A percentile compares a stretch with the other conserved stretches of the same genome.
Conservation (phyloP, 2,888 invertebrate genomes). For the Zaprionus bogoriensis region DNA sequence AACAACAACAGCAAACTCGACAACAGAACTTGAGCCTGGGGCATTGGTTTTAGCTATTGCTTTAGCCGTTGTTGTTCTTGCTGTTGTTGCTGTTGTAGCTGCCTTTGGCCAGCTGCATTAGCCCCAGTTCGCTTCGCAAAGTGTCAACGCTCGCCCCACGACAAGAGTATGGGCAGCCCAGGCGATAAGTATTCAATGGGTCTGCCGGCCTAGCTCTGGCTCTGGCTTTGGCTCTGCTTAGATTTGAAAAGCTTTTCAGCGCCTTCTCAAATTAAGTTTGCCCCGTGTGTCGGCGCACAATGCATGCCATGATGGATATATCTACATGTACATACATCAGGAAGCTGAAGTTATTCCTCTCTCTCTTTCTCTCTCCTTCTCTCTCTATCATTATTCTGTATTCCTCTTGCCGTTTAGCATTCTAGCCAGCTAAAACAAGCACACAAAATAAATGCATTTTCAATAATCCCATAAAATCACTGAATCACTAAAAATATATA, state of each 20-base stretch:
- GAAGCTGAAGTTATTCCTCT: background rate
- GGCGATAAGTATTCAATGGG: no score
- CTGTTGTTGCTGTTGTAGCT: background rate
- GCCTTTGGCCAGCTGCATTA: conserved; percentile 29
- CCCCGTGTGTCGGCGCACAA: background rate
- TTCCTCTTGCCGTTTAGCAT: no score
- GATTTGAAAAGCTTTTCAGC: conserved; percentile 18
- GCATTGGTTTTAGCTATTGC: conserved; percentile 15
- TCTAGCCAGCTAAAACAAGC: no score
- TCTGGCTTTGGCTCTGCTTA: background rate
- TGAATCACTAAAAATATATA: no score
- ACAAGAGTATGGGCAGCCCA: conserved; percentile 11
- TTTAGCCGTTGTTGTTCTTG: background rate
- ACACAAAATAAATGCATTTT: no score
- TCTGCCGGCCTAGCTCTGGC: conserved; percentile 1
- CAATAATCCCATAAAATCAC: no score
- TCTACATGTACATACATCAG: background rate
- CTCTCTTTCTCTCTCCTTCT: background rate
- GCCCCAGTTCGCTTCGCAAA: conserved; percentile 14
- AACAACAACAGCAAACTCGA: conserved; percentile 8
- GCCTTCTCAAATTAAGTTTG: conserved; percentile 16
- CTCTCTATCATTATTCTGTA: no score
- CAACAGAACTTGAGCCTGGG: conserved; percentile 28
- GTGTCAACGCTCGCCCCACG: conserved; percentile 43
- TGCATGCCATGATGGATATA: background rate